A percentile compares a stretch with the other conserved stretches of the same genome.
Conservation (phyloP, 2,797 vertebrate species). For the Sebastes dallii region DNA sequence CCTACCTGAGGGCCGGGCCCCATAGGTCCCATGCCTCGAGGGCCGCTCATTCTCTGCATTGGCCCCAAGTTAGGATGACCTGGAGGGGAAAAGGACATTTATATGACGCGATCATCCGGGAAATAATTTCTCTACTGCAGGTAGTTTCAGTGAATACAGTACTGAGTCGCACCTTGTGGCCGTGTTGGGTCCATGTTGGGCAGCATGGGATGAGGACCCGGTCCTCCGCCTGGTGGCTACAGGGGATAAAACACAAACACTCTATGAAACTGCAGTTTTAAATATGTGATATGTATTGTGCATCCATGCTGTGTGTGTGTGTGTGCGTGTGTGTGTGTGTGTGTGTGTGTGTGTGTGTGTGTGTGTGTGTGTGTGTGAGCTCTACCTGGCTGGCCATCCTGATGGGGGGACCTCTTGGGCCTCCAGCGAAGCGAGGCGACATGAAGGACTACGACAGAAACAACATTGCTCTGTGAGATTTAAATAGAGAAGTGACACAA, state of each 20-base stretch:
- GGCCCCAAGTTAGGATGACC: conserved; percentile 94
- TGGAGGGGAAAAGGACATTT: conserved; percentile 51
- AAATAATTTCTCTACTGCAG: neutral
- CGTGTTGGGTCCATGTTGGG: conserved; percentile 98
- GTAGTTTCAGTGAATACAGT: neutral
- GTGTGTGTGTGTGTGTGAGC: no score
- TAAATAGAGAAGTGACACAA: neutral
- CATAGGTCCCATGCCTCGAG: conserved; percentile 98
- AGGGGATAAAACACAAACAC: neutral
- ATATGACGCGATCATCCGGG: neutral
- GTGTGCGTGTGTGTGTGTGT: no score
- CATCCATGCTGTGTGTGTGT: neutral
- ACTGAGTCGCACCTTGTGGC: conserved; percentile 89
- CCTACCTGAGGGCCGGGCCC: conserved; percentile 96
- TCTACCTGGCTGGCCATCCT: conserved; percentile 97
- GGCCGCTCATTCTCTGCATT: conserved; percentile 98
- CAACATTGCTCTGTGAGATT: neutral
- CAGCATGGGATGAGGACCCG: conserved; percentile 96
- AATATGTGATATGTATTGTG: neutral
- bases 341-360: no score
- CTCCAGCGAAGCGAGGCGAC: conserved; percentile 97
- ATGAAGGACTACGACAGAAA: conserved; percentile 94
- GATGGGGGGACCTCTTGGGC: conserved; percentile 94
- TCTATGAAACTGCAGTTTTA: neutral
- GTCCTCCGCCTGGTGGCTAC: conserved; percentile 95